A percentile compares a stretch with the other conserved stretches of the same genome.
Conservation (phyloP, 1,140 invertebrate species). For the Lamellibrachia luymesi region DNA sequence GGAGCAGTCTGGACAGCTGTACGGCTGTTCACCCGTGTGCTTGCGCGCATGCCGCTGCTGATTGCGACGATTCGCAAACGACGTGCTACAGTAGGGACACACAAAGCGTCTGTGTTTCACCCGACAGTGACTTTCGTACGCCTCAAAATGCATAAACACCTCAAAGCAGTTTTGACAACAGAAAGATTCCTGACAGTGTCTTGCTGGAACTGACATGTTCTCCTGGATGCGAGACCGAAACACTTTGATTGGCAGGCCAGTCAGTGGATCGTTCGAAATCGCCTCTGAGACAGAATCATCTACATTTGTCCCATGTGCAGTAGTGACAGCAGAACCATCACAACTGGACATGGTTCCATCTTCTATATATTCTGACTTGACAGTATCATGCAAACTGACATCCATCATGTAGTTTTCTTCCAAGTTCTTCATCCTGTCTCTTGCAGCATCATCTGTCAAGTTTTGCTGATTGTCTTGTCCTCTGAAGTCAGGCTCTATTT, state of each 20-base stretch:
- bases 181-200: not conserved
- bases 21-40: not conserved
- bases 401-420: not conserved
- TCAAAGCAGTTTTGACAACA: conserved; percentile 7
- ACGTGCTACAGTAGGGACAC: not conserved
- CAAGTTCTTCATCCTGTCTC: not conserved
- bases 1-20: not conserved
- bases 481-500: not conserved
- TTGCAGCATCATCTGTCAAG: not conserved
- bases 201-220: not conserved
- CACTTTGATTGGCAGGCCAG: too few species aligned
- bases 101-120: not conserved
- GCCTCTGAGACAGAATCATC: not conserved
- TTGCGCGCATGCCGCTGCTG: not conserved
- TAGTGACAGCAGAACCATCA: not conserved
- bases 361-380: not conserved
- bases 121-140: not conserved
- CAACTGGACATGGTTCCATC: not conserved
- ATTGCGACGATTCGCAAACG: conserved; percentile 10
- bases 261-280: not conserved
- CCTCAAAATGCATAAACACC: not conserved
- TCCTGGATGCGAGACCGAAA: not conserved
- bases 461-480: not conserved
- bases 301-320: not conserved
- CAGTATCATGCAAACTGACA: not conserved